A percentile compares a stretch with the other conserved stretches of the same genome.
phyloP scores from a whole-genome alignment of 1,140 invertebrate genomes.

The Tetraneura akinire region DNA sequence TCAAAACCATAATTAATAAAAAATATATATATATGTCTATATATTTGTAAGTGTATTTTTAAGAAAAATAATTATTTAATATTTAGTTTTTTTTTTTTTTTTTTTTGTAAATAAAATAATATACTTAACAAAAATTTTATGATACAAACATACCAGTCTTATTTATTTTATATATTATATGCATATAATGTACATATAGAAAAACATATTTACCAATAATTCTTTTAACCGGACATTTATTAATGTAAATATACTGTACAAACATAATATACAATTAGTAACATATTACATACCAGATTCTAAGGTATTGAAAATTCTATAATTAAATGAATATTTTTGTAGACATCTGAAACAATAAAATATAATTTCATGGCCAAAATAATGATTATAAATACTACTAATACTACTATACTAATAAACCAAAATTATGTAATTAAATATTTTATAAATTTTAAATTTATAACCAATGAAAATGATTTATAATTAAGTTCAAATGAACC shows the following conservation, averaged over 20 bases:
- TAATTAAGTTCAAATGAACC: too few relatives aligned
- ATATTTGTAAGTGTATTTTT: too few relatives aligned
- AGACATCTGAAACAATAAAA: slow-evolving; percentile 30
- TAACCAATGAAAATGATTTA: too few relatives aligned
- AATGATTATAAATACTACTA: not conserved
- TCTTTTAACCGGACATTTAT: not conserved
- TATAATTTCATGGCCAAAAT: slow-evolving; percentile 4
- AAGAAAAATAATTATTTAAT: too few relatives aligned
- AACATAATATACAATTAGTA: slow-evolving; percentile 23
- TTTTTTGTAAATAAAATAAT: slow-evolving; percentile 15
- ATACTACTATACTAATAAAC: not conserved
- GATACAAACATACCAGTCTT: slow-evolving; percentile 33
- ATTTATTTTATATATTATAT: not conserved
- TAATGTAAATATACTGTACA: not conserved
- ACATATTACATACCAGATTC: slow-evolving; percentile 31
- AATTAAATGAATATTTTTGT: slow-evolving; percentile 6
- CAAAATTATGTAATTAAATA: slow-evolving; percentile 1
- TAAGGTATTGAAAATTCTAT: not conserved
- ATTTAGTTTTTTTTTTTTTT: not conserved
- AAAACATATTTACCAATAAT: slow-evolving; percentile 26
- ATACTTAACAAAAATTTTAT: slow-evolving; percentile 10
- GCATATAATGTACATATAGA: not conserved
- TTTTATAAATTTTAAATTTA: too few relatives aligned
- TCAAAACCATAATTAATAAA: not conserved
- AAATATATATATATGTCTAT: too few relatives aligned